A percentile compares a stretch with the other conserved stretches of the same genome.
Evolutionary conservation across 2,113 vertebrate genomes (phyloP).

Genomic region (Tetrax tetrax): DNA sequence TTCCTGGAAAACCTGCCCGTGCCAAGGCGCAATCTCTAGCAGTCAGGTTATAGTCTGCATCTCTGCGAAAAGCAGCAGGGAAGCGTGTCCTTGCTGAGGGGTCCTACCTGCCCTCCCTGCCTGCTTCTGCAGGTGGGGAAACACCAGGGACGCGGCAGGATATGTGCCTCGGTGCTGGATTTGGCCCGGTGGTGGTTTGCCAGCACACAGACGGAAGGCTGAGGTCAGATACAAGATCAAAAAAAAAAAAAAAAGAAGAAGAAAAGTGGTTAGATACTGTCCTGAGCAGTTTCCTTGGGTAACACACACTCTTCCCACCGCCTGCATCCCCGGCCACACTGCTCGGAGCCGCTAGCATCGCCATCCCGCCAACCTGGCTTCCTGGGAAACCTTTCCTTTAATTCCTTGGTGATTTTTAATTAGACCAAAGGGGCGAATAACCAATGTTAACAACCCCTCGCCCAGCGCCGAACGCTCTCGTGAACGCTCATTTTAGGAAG

Average conservation of each 20-base stretch:
- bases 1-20: constrained; percentile 3
- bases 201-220: neutral
- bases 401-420: constrained; percentile 9
- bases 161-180: fast-evolving
- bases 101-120: neutral
- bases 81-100: neutral
- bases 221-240: neutral
- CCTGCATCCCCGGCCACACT: neutral
- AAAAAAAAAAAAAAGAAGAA: neutral
- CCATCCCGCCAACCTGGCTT: neutral
- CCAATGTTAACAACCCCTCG: neutral
- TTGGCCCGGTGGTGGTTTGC: neutral
- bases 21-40: fast-evolving
- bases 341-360: neutral
- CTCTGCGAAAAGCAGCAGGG: neutral
- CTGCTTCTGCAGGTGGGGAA: neutral
- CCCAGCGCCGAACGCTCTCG: fast-evolving
- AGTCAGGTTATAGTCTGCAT: neutral
- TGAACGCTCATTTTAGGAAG: neutral
- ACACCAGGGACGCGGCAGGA: neutral
- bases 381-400: neutral
- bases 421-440: neutral
- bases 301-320: neutral
- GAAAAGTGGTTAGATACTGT: neutral
- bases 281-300: neutral